A percentile compares a stretch with the other conserved stretches of the same genome.
Evolutionary conservation across 2,797 vertebrate species (phyloP).

Genomic region (Eutrigla gurnardus): DNA sequence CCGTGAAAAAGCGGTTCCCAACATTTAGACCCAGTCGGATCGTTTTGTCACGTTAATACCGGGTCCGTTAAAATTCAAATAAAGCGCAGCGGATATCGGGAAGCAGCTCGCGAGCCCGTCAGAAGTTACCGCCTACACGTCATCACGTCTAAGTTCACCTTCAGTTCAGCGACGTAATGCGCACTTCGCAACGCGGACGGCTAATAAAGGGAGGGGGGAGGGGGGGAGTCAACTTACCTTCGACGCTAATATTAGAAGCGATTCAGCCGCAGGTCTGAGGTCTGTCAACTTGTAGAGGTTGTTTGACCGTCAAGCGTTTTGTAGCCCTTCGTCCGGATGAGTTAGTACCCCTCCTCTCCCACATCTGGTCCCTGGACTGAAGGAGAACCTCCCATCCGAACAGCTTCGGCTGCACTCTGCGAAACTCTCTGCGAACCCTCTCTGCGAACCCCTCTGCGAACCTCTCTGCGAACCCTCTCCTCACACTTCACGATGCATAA

Average conservation of each 20-base stretch:
- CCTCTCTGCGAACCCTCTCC: slow-evolving; percentile 32
- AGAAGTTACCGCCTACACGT: slow-evolving; percentile 42
- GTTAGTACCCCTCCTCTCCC: slow-evolving; percentile 64
- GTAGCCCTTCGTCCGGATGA: slow-evolving; percentile 38
- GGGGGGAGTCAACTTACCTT: slow-evolving; percentile 52
- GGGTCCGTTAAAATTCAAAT: neutral
- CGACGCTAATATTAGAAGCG: neutral
- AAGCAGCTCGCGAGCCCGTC: neutral
- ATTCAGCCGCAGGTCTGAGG: slow-evolving; percentile 16
- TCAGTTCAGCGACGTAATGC: slow-evolving; percentile 42
- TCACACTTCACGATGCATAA: too few relatives aligned
- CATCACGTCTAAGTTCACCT: slow-evolving; percentile 67
- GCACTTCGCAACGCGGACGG: neutral
- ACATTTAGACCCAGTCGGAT: neutral
- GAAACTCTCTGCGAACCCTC: neutral
- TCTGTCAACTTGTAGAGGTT: slow-evolving; percentile 16
- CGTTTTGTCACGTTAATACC: neutral
- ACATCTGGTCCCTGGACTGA: slow-evolving; percentile 62
- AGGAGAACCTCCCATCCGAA: slow-evolving; percentile 69
- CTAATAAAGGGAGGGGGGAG: neutral
- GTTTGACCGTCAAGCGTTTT: slow-evolving; percentile 52
- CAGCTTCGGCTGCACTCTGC: slow-evolving; percentile 39
- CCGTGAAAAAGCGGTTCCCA: neutral
- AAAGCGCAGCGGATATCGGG: neutral
- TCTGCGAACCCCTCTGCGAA: too few relatives aligned